Base-by-base conservation (phyloP, 2,888 invertebrate species). In the Thumatha senex region DNA sequence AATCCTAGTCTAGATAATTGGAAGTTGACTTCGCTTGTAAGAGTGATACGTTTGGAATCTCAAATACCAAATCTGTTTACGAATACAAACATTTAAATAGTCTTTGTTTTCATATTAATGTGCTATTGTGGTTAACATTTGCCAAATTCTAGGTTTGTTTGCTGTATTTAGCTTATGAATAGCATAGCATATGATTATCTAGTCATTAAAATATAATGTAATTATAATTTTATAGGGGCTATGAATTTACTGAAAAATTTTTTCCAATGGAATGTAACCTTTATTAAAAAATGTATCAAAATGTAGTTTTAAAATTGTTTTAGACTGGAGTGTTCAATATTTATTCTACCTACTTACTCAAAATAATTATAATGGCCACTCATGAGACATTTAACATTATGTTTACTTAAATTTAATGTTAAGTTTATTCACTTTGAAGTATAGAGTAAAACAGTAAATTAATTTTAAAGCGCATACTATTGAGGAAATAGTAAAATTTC, bases 21-120 rank as follows among this genome's bases (percentile, higher is more conserved):
- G 94, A 92, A 93, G 48, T 82, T 96, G 41, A 92, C 93, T 40
- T 95, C 95, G 1, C 93, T 93, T 68, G 94, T 96, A 35, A 93
- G 94, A 71, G 93, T 95, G 29, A 92, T 96, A 61, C 92, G 95
- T 43, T 84, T 96, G 46, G 95, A 96, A 80, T 93, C 95, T 10
- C 95, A 96, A 79, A 82, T 96, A 74, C 95, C 95, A 51, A 94
- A 95, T 72, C 84, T 95, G 59, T 96, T 95, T 84, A 92, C 85
- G 57, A 72, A 84, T 63, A 72, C 76, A 2, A 31, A 31, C 7
- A 8, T 10, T 31, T 31, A 31, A 31, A 10, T 31, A 31, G 9
- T 9, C 53, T 47, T 54, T 50, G 56, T 50, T 68, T 67, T 61
- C 45, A 56, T 51, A 58, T 51, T 63, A 63, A 54, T 58, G 52